Evolutionary conservation across 2,888 invertebrate species (phyloP), one percentile per base, ranked within the genome.

Genomic region (Nudaria mundana): DNA sequence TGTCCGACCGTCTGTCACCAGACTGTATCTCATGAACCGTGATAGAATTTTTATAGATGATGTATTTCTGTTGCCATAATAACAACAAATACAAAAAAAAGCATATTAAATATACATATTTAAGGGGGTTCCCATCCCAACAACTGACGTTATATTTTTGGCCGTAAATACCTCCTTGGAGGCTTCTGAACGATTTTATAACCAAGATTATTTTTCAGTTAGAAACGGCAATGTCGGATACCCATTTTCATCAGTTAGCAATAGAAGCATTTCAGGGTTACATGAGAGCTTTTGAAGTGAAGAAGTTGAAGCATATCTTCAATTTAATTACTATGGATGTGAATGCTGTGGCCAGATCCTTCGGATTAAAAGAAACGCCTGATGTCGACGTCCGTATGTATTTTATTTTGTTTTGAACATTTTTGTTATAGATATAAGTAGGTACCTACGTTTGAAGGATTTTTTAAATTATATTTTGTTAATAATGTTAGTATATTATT

Each of bases 261-360:
- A 94, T 95, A 70, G 98, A 98, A 75, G 99, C 97, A 0, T 98
- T 96, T 82, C 98, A 98, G 77, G 94, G 96, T 0, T 99, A 98
- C 74, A 94, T 99, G 20, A 91, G 98, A 50, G 96, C 99, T 0
- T 98, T 99, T 75, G 98, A 98, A 84, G 98, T 98, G 0, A 98
- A 98, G 82, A 95, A 95, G 76, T 90, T 98, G 64, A 98, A 98
- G 79, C 93, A 94, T 37, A 97, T 98, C 52, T 99, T 97, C 79
- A 94, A 99, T 86, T 91, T 98, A 29, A 91, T 94, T 54, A 95
- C 94, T 0, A 88, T 99, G 70, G 97, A 99, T 77, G 88, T 99
- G 60, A 91, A 93, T 30, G 92, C 93, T 60, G 96, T 97, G 5
- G 95, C 95, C 1, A 92, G 92, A 66, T 97, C 98, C 5, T 99